These are phyloP conservation scores for Anas flavirostris DNA, from an alignment of 2,797 vertebrate genomes.

Conservation along the genomic window DNA sequence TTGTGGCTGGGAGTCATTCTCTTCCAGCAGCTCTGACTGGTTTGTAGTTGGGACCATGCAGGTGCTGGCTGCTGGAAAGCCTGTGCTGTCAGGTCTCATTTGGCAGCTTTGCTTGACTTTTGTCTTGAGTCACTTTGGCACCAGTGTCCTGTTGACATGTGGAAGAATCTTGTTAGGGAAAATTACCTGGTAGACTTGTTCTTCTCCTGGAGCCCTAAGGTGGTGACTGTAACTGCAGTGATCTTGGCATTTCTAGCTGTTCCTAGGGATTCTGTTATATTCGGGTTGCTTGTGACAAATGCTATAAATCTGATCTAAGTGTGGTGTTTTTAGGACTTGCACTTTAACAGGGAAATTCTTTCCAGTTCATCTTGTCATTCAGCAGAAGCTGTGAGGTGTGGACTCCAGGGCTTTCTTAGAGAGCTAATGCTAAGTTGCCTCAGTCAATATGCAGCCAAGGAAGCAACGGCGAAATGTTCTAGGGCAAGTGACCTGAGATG, in stretches of 20 bases:
- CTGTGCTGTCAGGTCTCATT: background rate
- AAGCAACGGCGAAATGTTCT: rapidly evolving
- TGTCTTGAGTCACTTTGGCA: background rate
- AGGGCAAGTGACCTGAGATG: background rate
- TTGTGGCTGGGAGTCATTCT: background rate
- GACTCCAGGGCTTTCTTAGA: background rate
- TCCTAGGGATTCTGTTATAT: background rate
- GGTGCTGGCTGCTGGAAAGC: background rate
- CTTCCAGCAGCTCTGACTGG: rapidly evolving
- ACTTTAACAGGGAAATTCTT: background rate
- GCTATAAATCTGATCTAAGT: background rate
- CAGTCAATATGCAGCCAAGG: background rate
- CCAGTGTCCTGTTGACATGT: background rate
- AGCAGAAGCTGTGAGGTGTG: background rate
- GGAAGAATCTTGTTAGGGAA: background rate
- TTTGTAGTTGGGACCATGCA: background rate
- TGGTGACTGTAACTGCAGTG: background rate
- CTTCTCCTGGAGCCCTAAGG: background rate
- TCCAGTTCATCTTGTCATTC: background rate
- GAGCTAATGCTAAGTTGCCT: background rate
- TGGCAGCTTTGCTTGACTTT: background rate
- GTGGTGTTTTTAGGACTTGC: background rate
- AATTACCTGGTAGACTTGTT: background rate
- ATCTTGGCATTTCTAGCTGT: background rate
- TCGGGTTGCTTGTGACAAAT: background rate